Conservation (phyloP, 2,888 invertebrate species). For the Clanis bilineata region DNA sequence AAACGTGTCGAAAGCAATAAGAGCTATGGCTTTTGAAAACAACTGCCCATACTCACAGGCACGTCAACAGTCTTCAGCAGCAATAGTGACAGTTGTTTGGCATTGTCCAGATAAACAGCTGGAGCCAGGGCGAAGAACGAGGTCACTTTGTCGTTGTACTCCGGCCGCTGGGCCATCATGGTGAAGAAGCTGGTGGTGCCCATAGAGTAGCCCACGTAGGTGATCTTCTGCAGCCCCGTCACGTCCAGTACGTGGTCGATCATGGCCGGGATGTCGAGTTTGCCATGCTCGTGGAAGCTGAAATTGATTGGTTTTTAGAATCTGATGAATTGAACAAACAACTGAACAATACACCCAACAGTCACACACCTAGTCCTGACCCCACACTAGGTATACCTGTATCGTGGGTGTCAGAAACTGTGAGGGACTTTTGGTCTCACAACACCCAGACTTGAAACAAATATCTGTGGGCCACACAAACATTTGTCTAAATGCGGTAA, state of each 20-base stretch:
- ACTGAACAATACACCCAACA: too few relatives aligned
- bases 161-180: constrained; percentile 78
- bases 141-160: constrained; percentile 77
- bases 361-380: too few relatives aligned
- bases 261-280: constrained; percentile 80
- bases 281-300: constrained; percentile 83
- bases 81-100: constrained; percentile 40
- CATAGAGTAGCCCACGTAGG: constrained; percentile 84
- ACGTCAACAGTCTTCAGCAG: constrained; percentile 49
- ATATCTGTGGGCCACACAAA: too few relatives aligned
- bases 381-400: too few relatives aligned
- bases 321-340: too few relatives aligned
- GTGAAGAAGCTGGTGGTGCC: constrained; percentile 81
- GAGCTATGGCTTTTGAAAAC: too few relatives aligned
- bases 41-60: constrained; percentile 56
- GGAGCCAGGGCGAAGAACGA: constrained; percentile 80
- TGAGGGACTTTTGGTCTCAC: too few relatives aligned
- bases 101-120: constrained; percentile 69
- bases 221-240: constrained; percentile 60
- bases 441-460: too few relatives aligned
- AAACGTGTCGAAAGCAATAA: too few relatives aligned
- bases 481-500: too few relatives aligned
- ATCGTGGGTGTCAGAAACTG: too few relatives aligned
- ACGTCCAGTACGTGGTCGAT: constrained; percentile 75
- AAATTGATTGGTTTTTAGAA: too few relatives aligned